These are phyloP conservation scores for Drosophila limbata DNA, from an alignment of 2,888 invertebrate genomes.

Conservation along the genomic window DNA sequence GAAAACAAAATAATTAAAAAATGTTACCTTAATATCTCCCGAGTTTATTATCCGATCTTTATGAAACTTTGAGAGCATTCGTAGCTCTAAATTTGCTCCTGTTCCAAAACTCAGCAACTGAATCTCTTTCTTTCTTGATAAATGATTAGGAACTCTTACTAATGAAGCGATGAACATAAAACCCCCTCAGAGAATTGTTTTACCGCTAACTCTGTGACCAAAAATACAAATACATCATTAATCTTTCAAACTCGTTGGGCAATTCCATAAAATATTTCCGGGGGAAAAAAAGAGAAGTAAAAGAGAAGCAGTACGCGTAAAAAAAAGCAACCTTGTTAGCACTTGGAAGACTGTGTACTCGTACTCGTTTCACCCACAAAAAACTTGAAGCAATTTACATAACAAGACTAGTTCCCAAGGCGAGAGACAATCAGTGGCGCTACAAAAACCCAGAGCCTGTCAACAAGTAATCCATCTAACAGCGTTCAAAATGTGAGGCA, in stretches of 20 bases:
- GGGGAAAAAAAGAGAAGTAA: slow-evolving; percentile 25
- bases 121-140: no score
- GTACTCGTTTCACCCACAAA: slow-evolving; percentile 68
- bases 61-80: no score
- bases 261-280: slow-evolving; percentile 46
- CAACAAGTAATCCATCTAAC: slow-evolving; percentile 84
- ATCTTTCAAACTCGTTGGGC: slow-evolving; percentile 46
- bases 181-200: slow-evolving; percentile 29
- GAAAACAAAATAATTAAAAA: no score
- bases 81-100: no score
- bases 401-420: slow-evolving; percentile 79
- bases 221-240: slow-evolving; percentile 54
- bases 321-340: slow-evolving; percentile 71
- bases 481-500: slow-evolving; percentile 51
- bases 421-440: slow-evolving; percentile 76
- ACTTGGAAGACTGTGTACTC: slow-evolving; percentile 52
- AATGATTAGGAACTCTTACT: slow-evolving; percentile 3
- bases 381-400: slow-evolving; percentile 66
- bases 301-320: slow-evolving; percentile 8
- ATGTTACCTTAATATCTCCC: no score
- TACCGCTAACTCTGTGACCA: slow-evolving; percentile 33
- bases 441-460: slow-evolving; percentile 72
- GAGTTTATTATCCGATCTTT: no score
- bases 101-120: no score
- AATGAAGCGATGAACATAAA: slow-evolving; percentile 48